Conservation (phyloP, 2,113 vertebrate genomes). For the Sebastes schlegelii region DNA sequence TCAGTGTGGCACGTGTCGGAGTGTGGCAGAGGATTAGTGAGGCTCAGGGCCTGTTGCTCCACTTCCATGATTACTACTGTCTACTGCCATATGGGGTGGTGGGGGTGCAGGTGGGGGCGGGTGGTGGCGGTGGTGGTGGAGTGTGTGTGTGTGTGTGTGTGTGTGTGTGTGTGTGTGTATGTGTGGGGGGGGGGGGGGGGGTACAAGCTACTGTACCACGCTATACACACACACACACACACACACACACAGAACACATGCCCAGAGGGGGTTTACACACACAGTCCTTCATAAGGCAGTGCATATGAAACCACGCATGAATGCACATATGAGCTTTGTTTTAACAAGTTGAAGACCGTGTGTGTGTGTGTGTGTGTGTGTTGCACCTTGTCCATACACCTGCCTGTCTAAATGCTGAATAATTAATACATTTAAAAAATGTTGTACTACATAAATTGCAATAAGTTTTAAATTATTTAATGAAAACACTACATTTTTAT, state of each 20-base stretch:
- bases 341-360: conserved; percentile 20
- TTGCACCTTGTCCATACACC: not conserved
- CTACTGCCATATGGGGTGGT: conserved; percentile 82
- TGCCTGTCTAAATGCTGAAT: not conserved
- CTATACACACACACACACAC: conserved; percentile 50
- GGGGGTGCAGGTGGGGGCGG: conserved; percentile 61
- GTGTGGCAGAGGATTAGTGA: conserved; percentile 83
- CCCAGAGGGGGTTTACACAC: conserved; percentile 25
- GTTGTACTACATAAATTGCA: not conserved
- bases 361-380: conserved; percentile 32
- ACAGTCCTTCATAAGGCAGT: conserved; percentile 21
- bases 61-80: conserved; percentile 86
- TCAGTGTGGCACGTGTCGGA: conserved; percentile 83
- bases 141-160: conserved; percentile 46
- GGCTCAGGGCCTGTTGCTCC: conserved; percentile 85
- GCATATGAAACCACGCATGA: conserved; percentile 46
- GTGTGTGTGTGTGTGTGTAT: not conserved
- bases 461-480: not conserved
- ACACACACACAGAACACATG: conserved; percentile 9
- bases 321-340: conserved; percentile 47
- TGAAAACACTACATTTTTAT: not conserved
- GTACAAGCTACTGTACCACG: conserved; percentile 57
- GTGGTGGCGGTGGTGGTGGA: conserved; percentile 15
- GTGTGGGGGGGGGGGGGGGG: conserved; percentile 21
- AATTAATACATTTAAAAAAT: not conserved